These are phyloP conservation scores for Cyanoderma ruficeps DNA, from an alignment of 2,113 vertebrate genomes.

Conservation along the genomic window DNA sequence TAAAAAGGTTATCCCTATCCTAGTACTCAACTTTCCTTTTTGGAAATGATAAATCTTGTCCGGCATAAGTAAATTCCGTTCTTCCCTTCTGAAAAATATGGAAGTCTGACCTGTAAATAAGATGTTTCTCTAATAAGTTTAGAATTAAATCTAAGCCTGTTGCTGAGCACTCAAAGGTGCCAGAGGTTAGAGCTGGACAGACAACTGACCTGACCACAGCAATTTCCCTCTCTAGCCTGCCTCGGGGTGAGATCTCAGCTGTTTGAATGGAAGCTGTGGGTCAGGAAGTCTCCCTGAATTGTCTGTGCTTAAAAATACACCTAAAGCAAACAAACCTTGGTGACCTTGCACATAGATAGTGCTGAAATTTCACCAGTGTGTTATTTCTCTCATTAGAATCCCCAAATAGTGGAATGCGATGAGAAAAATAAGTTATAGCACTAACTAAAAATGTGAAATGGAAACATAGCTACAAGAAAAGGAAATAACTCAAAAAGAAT, in stretches of 20 bases:
- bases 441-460: not conserved
- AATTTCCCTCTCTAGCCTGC: not conserved
- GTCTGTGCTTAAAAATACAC: not conserved
- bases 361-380: not conserved
- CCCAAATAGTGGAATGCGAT: not conserved
- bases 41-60: not conserved
- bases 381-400: not conserved
- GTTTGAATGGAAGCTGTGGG: not conserved
- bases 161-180: not conserved
- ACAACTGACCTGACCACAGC: fast-evolving
- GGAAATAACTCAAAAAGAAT: not conserved
- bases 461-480: not conserved
- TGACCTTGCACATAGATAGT: not conserved
- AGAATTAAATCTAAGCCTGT: not conserved
- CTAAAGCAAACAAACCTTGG: not conserved
- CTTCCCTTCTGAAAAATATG: not conserved
- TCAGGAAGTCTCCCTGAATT: not conserved
- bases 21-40: not conserved
- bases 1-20: not conserved
- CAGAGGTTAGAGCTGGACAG: not conserved
- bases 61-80: not conserved
- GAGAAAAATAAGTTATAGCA: not conserved
- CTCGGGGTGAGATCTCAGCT: fast-evolving
- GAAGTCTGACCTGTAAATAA: not conserved
- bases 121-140: not conserved